Base-by-base conservation (phyloP, 2,113 vertebrate species). In the Okapia johnstoni region DNA sequence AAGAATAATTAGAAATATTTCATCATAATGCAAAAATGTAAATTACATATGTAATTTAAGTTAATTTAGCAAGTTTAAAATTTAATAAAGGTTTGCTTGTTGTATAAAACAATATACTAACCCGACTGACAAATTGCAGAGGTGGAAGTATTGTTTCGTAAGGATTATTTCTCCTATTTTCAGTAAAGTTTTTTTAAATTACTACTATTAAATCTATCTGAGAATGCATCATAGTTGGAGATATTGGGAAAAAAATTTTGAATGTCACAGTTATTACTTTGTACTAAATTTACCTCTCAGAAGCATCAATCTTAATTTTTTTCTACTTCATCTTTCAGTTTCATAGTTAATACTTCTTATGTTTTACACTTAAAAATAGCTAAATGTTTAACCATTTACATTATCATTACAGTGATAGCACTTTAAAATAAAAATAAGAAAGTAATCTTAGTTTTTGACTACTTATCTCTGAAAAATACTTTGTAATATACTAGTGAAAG, bases 11-110 rank as follows among this genome's bases (percentile, higher is more conserved):
- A 95, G 52, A 30, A 16, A 58, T 90, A 96, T 85, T 98, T 58
- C 93, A 30, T 81, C 77, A 66, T 87, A 94, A 86, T 50, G 80
- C 77, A 93, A 96, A 94, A 58, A 95, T 88, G 90, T 61, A 95
- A 66, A 97, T 98, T 97, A 81, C 54, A 48, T 97, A 94, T 93
- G 58, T 83, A 95, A 97, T 97, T 97, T 96, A 95, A 97, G 88
- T 79, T 73, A 97, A 90, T 92, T 95, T 97, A 86, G n/a, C 23
- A 96, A 92, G 97, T 73, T 96, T 97, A 96, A 93, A 83, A 89
- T 96, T 93, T 94, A 96, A 94, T 26, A 93, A 96, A 93, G 33
- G n/a, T 96, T 88, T 90, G 40, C 55, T 96, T 43, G 33, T 88
- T 91, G 7, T 92, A 73, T 93, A 93, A 94, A 95, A 95, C n/a